Evolutionary conservation across 2,797 vertebrate species (phyloP), one percentile per base, ranked within the genome.

Genomic region (Pagetopsis macropterus): DNA sequence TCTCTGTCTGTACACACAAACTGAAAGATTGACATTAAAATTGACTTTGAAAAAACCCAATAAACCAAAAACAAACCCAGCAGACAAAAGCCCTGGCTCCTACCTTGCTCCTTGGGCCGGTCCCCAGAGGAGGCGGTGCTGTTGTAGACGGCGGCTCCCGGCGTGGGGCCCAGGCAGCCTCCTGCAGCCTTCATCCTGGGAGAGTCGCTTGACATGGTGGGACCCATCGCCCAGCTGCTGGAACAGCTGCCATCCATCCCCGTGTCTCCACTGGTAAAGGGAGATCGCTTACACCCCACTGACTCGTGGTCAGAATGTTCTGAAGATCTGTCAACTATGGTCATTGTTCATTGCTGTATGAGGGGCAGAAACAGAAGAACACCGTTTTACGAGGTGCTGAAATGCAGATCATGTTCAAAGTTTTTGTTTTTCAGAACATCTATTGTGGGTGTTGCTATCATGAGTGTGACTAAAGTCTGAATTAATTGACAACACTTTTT

Each of bases 301-400:
- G 95, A 86, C 91, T 97, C 94, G 81, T 94, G 93, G 91, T 96
- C 96, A 94, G 97, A 96, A 91, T 97, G 95, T 91, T 98, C 97
- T 90, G 95, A 94, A 86, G 94, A 90, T 94, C 96, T 97, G 95
- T 98, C 97, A 96, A 97, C 97, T 97, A 98, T 97, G 94, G 97
- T 98, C 97, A 99, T 99, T 95, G 95, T 97, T 99, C 96, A 97
- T 96, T 94, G 95, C 98, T 99, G 94, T 49, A 49, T 46, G 44
- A 51, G 51, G 64, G 52, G 40, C 13, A 84, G 5, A 87, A 1
- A 81, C 9, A 73, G 0, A 61, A 4, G 10, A 11, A 50, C 8
- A 68, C 1, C 43, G n/a, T 1, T 23, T 68, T 15, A 50, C 1
- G 0, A 61, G 45, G 2, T 17, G 31, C 5, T 46, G 14, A 48